A percentile compares a stretch with the other conserved stretches of the same genome.
These are phyloP conservation scores for Ips nitidus DNA, from an alignment of 1,140 invertebrate species.

Conservation along the genomic window DNA sequence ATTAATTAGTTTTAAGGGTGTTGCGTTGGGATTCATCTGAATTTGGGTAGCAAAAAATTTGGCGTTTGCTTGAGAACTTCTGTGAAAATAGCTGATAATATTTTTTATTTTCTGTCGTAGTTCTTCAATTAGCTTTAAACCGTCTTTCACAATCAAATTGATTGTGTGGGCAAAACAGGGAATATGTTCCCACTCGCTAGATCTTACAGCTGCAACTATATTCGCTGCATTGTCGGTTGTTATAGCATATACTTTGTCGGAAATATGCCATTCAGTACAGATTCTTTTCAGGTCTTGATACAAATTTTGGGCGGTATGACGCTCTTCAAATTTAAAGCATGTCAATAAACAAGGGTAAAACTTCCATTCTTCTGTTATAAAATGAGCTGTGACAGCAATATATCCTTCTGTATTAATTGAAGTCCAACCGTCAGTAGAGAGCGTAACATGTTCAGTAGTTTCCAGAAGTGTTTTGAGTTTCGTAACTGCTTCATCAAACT, in stretches of 20 bases:
- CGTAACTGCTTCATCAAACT: conserved; percentile 2
- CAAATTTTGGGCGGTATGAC: conserved; percentile 14
- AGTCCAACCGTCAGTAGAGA: conserved; percentile 14
- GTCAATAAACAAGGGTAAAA: conserved; percentile 12
- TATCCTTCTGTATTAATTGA: conserved; percentile 8
- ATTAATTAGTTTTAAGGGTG: conserved; percentile 22
- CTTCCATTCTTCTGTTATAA: conserved; percentile 10
- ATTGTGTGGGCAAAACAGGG: conserved; percentile 17
- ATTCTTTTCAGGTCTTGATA: conserved; percentile 10
- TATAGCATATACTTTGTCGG: conserved; percentile 15
- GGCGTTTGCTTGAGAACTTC: conserved; percentile 6
- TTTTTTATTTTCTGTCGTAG: conserved; percentile 10
- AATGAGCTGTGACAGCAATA: conserved; percentile 7
- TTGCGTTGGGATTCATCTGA: conserved; percentile 11
- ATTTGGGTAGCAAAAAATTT: conserved; percentile 19
- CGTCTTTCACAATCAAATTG: conserved; percentile 24
- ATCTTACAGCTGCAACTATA: conserved; percentile 9
- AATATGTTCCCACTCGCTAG: conserved; percentile 13
- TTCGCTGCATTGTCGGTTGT: conserved; percentile 12
- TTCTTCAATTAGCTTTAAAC: background rate
- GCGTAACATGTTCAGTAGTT: conserved; percentile 1
- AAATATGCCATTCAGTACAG: conserved; percentile 19
- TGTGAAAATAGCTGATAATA: conserved; percentile 17
- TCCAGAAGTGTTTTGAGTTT: conserved; percentile 6
- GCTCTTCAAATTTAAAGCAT: conserved; percentile 12